A percentile compares a stretch with the other conserved stretches of the same genome.
Conservation (phyloP, 2,113 vertebrate species). For the Xerus inauris region DNA sequence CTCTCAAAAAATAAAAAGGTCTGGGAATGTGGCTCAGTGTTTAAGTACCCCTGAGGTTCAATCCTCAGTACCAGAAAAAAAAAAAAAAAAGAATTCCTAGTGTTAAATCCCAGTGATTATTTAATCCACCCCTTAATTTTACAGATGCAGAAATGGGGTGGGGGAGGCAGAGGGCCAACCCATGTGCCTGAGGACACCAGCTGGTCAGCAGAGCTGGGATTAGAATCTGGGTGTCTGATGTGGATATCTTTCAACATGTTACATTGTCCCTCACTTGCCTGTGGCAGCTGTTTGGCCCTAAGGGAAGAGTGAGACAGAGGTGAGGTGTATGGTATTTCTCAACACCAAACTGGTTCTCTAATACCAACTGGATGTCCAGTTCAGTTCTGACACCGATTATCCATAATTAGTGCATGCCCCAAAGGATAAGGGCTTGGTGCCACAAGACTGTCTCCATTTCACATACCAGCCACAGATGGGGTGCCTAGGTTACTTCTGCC, state of each 20-base stretch:
- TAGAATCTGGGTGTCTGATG: not conserved
- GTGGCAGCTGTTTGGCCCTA: not conserved
- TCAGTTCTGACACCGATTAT: not conserved
- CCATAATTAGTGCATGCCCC: not conserved
- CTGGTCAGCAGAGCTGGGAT: not conserved
- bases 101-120: not conserved
- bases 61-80: too few species aligned
- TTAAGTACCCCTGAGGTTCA: too few species aligned
- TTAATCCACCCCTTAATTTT: not conserved
- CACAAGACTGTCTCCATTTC: not conserved
- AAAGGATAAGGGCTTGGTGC: not conserved
- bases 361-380: not conserved
- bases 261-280: not conserved
- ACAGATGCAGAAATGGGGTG: not conserved
- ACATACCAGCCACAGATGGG: not conserved
- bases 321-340: not conserved
- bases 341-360: not conserved
- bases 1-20: too few species aligned
- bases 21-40: too few species aligned
- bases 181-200: not conserved
- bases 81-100: not conserved
- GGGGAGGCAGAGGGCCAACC: not conserved
- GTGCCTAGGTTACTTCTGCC: not conserved
- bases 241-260: not conserved
- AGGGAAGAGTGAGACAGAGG: not conserved